These are phyloP conservation scores for Forbesichthys papilliferus DNA, from an alignment of 2,113 vertebrate genomes.

Conservation along the genomic window DNA sequence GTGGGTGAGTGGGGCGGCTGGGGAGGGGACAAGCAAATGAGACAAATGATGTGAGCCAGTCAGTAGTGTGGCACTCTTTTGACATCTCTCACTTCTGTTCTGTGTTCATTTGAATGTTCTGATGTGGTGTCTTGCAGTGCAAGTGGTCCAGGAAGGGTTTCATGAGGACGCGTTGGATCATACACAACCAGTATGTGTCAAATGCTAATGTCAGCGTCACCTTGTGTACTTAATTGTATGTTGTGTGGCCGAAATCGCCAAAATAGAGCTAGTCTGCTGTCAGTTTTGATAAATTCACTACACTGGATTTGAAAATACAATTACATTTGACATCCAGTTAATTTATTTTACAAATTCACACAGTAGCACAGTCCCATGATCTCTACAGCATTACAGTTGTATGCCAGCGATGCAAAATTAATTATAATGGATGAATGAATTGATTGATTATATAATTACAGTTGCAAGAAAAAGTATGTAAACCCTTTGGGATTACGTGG, in stretches of 20 bases:
- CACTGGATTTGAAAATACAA: not conserved
- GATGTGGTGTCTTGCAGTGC: conserved; percentile 70
- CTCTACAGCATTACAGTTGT: too few species aligned
- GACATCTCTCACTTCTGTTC: conserved; percentile 53
- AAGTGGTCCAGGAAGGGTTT: conserved; percentile 86
- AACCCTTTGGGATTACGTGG: too few species aligned
- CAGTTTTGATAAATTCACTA: too few species aligned
- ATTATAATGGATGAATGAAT: not conserved
- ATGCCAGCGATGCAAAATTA: not conserved
- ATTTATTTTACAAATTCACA: not conserved
- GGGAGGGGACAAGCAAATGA: conserved; percentile 12
- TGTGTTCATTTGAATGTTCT: conserved; percentile 43
- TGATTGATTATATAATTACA: too few species aligned
- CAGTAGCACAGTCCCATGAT: not conserved
- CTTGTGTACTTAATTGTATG: not conserved
- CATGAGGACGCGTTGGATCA: conserved; percentile 83
- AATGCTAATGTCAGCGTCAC: not conserved
- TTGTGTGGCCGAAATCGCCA: not conserved
- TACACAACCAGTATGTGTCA: conserved; percentile 79
- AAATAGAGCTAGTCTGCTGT: not conserved
- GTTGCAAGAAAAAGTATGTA: too few species aligned
- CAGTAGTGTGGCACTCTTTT: conserved; percentile 58
- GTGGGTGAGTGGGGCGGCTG: not conserved
- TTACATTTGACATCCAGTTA: too few species aligned
- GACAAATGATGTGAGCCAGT: conserved; percentile 68